These are phyloP conservation scores for Crossaster papposus DNA, from an alignment of 53 echinoderm and acorn worm genomes.

Conservation along the genomic window DNA sequence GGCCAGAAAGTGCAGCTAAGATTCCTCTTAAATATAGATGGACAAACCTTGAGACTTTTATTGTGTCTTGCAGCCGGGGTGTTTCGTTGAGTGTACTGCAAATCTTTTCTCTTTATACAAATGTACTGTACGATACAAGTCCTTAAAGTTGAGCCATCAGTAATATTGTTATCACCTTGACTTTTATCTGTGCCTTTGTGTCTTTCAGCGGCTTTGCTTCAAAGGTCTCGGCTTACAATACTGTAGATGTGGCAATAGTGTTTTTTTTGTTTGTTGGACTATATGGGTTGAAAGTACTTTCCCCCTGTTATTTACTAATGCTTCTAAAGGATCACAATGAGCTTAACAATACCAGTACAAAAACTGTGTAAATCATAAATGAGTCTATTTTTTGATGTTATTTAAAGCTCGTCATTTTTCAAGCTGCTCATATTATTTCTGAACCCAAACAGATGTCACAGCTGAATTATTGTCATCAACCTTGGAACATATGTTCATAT, in stretches of 20 bases:
- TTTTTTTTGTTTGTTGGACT: not conserved
- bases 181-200: not conserved
- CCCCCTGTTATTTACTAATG: not conserved
- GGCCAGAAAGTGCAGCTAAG: conserved; percentile 12
- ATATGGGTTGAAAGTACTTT: conserved; percentile 35
- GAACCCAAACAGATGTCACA: no score
- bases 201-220: no score
- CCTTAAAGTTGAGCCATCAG: not conserved
- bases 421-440: no score
- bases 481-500: no score
- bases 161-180: not conserved
- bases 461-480: no score
- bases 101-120: not conserved
- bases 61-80: conserved; percentile 13
- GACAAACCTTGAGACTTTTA: not conserved
- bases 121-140: not conserved
- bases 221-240: not conserved
- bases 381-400: no score
- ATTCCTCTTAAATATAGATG: not conserved
- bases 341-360: not conserved
- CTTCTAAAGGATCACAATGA: conserved; percentile 8
- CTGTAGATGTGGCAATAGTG: not conserved
- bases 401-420: no score
- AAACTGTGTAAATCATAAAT: no score
- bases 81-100: conserved; percentile 7